Base-by-base conservation (phyloP, 1,140 invertebrate genomes). In the Drosophila ananassae region DNA sequence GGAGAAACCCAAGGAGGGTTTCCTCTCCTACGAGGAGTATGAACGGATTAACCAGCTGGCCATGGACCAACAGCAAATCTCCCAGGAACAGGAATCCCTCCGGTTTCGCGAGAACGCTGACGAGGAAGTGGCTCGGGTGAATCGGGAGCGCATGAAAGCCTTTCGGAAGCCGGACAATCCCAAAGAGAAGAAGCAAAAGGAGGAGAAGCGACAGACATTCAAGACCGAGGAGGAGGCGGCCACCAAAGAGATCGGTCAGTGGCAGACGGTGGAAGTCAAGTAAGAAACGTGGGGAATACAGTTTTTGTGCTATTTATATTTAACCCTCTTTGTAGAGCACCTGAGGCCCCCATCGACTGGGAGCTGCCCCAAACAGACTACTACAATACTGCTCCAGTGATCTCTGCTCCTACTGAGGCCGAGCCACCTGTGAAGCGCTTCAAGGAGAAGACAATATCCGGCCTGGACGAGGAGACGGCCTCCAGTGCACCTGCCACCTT, bases 1-100 rank as follows among this genome's bases (percentile, higher is more conserved):
- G 95, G 93, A 95, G 55, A 91, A 93, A 24, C 95, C 95, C 8
- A 92, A 92, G 28, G 95, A 95, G 77, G 95, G 95, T 8, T 96
- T 92, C 73, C 89, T 95, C 47, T 93, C 94, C 7, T 89, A 95
- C 24, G 92, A 92, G 50, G 95, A 96, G 74, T 95, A 95, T 74
- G 92, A 94, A 78, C 93, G 95, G 28, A 89, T 94, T 2, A 92
- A 94, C 69, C 92, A 93, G 79, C 56, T 92, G 24, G 91, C 90
- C 22, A 79, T 94, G 3, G 92, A 94, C 24, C 92, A 93, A 66
- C 92, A 94, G 68, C 92, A 93, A 68, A 77, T 92, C 46, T 73
- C 92, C n/a, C 79, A 91, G 60, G 90, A 66, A 1, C 59, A 89
- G 77, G 84, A 92, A 30, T 78, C 89, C 0, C 69, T 77, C 4